A percentile compares a stretch with the other conserved stretches of the same genome.
Conservation (phyloP, 2,888 invertebrate genomes). For the Pterostichus madidus region DNA sequence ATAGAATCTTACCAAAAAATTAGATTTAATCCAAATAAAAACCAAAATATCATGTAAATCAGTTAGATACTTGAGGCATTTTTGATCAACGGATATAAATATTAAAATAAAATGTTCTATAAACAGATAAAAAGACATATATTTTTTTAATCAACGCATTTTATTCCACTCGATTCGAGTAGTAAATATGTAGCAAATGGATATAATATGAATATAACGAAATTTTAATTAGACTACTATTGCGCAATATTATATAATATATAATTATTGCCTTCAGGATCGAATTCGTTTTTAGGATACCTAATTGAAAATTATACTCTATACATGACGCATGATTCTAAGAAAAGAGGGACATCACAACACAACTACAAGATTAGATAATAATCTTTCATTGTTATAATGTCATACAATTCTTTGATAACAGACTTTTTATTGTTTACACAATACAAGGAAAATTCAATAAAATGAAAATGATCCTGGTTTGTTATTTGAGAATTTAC, state of each 20-base stretch:
- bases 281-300: not conserved
- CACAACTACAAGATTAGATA: not conserved
- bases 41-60: not conserved
- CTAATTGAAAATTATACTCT: too few species aligned
- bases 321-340: too few species aligned
- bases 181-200: too few species aligned
- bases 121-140: not conserved
- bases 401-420: not conserved
- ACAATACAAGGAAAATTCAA: not conserved
- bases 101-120: not conserved
- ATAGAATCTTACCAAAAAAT: not conserved
- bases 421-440: not conserved
- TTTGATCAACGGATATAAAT: not conserved
- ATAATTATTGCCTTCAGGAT: not conserved
- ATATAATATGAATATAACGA: not conserved
- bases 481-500: too few species aligned
- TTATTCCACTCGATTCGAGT: too few species aligned
- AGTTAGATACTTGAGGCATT: not conserved
- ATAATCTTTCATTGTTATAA: not conserved
- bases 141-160: too few species aligned
- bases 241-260: constrained; percentile 1
- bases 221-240: not conserved
- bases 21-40: not conserved
- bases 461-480: too few species aligned
- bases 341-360: too few species aligned